Evolutionary conservation across 1,140 invertebrate genomes (phyloP).

Genomic region (Rhynchophorus ferrugineus): DNA sequence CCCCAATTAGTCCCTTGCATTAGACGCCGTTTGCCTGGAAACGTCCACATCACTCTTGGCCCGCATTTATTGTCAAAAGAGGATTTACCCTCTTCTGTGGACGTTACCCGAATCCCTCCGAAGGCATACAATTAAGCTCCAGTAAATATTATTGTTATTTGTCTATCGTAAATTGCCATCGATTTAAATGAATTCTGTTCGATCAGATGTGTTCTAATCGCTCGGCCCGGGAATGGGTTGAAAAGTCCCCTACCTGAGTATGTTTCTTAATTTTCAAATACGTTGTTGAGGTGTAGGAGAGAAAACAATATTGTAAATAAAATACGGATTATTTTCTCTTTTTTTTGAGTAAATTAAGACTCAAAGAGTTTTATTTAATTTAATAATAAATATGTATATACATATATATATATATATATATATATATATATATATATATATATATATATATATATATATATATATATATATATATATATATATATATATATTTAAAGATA

Average conservation of each 20-base stretch:
- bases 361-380: too few species aligned
- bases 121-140: neutral
- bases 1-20: neutral
- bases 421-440: constrained; percentile 7
- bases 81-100: neutral
- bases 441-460: constrained; percentile 7
- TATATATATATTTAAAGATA: neutral
- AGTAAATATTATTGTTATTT: neutral
- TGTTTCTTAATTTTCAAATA: too few species aligned
- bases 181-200: too few species aligned
- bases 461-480: constrained; percentile 7
- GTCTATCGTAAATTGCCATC: neutral
- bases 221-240: too few species aligned
- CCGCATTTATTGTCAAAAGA: neutral
- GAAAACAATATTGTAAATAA: too few species aligned
- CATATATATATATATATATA: constrained; percentile 6
- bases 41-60: neutral
- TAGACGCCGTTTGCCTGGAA: neutral
- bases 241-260: too few species aligned
- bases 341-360: too few species aligned
- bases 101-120: neutral
- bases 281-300: too few species aligned
- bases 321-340: too few species aligned
- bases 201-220: too few species aligned
- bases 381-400: too few species aligned